Base-by-base conservation (phyloP, 2,113 vertebrate species). In the Lanius ludovicianus region DNA sequence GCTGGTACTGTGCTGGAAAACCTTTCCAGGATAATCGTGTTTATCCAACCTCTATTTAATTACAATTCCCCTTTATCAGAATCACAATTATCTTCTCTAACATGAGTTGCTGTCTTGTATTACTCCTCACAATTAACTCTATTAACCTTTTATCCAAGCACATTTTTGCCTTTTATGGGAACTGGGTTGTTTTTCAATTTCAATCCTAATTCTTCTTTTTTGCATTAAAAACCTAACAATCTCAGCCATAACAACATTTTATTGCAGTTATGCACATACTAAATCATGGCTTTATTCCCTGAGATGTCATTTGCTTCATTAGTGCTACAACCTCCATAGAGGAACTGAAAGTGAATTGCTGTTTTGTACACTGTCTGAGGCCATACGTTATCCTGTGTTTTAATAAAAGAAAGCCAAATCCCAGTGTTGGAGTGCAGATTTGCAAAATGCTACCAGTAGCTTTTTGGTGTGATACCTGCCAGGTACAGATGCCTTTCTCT, bases 21-120 rank as follows among this genome's bases (percentile, higher is more conserved):
- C 17, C 37, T 87, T 85, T 55, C 18, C 74, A 25, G 42, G 39
- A 76, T 91, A 91, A 94, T 89, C 13, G 0, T 91, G 87, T 96
- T 93, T 75, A 85, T 87, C 74, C 62, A 87, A 18, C 41, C 53
- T 91, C 74, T 63, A 67, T 70, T 95, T 90, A 93, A 97, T 89
- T 79, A 83, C 78, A 80, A 31, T 65, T 91, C 55, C 39, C 59
- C 59, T 77, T 89, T 77, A 94, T 93, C 57, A 89, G 87, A 85
- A 87, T 80, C 81, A 74, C 46, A 77, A 6, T 90, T 85, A 62
- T 10, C 42, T 85, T 83, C 59, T 73, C 55, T 47, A 87, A 50
- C 53, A 42, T 39, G 57, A 96, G n/a, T 74, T 85, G 62, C 50
- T 27, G 28, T 50, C 62, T 85, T 79, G 30, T 89, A 68, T 76